Conservation (phyloP, 2,797 vertebrate species). For the Phataginus tetradactyla region DNA sequence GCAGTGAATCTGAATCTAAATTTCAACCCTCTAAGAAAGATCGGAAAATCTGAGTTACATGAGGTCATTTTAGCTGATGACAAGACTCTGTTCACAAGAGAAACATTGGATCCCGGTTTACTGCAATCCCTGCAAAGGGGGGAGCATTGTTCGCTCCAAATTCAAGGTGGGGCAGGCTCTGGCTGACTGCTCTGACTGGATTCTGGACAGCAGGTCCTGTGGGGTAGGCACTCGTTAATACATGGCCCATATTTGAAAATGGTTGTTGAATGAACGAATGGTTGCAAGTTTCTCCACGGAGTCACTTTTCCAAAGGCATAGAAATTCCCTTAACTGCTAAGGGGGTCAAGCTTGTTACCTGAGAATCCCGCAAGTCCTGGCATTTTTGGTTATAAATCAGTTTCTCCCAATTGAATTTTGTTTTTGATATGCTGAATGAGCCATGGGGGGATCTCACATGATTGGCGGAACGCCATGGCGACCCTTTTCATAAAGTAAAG, state of each 20-base stretch:
- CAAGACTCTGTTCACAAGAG: not conserved
- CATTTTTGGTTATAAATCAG: slow-evolving; percentile 8
- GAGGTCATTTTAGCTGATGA: not conserved
- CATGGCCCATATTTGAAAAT: not conserved
- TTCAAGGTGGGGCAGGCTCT: not conserved
- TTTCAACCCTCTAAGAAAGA: slow-evolving; percentile 1
- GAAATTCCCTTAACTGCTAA: not conserved
- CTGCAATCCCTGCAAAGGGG: not conserved
- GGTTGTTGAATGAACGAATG: slow-evolving; percentile 18
- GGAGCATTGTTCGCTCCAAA: not conserved
- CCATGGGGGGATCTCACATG: not conserved
- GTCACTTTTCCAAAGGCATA: not conserved
- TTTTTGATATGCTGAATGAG: not conserved
- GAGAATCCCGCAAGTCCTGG: not conserved
- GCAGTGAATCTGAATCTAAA: not conserved
- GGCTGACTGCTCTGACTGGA: no score
- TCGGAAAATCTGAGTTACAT: not conserved
- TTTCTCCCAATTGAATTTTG: slow-evolving; percentile 44
- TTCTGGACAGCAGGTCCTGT: not conserved
- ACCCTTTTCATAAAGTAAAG: not conserved
- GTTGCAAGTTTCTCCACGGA: not conserved
- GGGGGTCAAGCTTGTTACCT: not conserved
- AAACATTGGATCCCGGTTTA: not conserved
- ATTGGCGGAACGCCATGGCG: not conserved
- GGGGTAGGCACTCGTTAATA: not conserved